These are phyloP conservation scores for Unio delphinus DNA, from an alignment of 2,888 invertebrate genomes.

Conservation along the genomic window DNA sequence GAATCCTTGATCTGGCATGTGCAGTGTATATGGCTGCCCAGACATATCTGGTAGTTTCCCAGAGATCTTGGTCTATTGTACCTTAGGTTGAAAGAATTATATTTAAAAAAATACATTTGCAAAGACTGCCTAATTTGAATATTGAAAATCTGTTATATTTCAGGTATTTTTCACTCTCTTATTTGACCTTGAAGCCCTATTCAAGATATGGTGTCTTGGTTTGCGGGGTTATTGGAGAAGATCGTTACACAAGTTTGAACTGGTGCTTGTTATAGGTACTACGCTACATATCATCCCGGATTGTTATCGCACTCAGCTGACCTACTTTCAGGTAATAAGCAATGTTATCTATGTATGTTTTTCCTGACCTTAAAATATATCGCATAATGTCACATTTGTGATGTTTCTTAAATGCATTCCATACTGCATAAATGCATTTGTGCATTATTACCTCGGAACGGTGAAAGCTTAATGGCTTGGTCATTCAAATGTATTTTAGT, in stretches of 20 bases:
- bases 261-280: constrained; percentile 92
- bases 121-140: no score
- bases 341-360: neutral
- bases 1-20: no score
- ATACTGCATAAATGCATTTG: neutral
- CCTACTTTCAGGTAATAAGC: constrained; percentile 89
- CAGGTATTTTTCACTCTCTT: constrained; percentile 94
- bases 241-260: constrained; percentile 97
- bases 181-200: constrained; percentile 92
- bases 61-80: no score
- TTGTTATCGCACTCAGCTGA: constrained; percentile 92
- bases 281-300: constrained; percentile 91
- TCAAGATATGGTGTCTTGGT: constrained; percentile 98
- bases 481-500: no score
- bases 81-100: no score
- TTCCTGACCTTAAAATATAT: neutral
- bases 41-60: no score
- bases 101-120: no score
- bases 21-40: no score
- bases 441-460: no score
- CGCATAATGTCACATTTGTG: neutral
- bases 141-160: constrained; percentile 49
- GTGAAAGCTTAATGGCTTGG: no score
- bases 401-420: neutral
- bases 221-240: constrained; percentile 95